These are phyloP conservation scores for Halichoerus grypus DNA, from an alignment of 2,113 vertebrate species.

Conservation along the genomic window DNA sequence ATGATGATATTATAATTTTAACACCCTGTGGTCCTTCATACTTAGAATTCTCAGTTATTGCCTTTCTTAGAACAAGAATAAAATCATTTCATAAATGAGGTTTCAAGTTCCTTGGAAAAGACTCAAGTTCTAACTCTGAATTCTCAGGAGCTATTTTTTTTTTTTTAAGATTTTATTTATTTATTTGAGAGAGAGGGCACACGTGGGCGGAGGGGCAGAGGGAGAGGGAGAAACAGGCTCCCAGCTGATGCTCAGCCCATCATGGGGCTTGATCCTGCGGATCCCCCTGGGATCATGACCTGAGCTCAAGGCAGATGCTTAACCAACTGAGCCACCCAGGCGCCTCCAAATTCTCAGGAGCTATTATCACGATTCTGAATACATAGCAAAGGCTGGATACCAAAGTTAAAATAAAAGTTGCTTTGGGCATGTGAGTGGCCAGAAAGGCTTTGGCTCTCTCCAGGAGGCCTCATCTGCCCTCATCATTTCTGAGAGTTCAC, in stretches of 20 bases:
- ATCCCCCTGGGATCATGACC: neutral
- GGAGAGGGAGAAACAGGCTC: neutral
- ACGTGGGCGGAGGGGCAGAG: neutral
- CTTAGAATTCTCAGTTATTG: conserved; percentile 46
- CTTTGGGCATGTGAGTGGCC: neutral
- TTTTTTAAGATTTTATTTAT: neutral
- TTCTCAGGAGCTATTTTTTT: conserved; percentile 25
- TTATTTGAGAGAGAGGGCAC: neutral
- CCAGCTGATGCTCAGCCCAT: neutral
- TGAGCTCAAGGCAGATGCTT: neutral
- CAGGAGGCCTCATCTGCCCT: conserved; percentile 54
- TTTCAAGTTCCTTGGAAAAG: conserved; percentile 36
- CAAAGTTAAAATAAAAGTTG: conserved; percentile 53
- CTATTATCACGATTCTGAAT: conserved; percentile 57
- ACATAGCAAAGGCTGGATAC: conserved; percentile 33
- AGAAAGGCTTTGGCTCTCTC: conserved; percentile 1
- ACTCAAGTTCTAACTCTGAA: conserved; percentile 39
- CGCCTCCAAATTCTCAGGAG: neutral
- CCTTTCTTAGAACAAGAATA: conserved; percentile 60
- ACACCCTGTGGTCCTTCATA: neutral
- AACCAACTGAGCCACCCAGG: neutral
- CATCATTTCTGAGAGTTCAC: conserved; percentile 52
- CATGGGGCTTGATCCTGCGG: neutral
- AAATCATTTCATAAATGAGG: conserved; percentile 46
- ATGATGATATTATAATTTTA: conserved; percentile 34